Evolutionary conservation across 2,888 invertebrate species (phyloP).

Genomic region (Rotaria socialis): DNA sequence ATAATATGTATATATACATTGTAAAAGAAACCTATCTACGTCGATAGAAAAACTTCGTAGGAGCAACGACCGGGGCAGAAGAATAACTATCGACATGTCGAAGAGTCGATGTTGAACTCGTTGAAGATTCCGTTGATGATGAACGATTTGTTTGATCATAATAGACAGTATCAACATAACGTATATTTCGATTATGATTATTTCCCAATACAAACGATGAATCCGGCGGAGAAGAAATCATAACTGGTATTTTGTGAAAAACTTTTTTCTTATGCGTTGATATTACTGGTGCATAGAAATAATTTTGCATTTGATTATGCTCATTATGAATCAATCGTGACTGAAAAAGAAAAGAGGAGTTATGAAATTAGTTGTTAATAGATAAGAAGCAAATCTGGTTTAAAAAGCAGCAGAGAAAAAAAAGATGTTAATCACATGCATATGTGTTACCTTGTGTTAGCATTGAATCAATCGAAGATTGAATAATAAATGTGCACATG

Average conservation of each 20-base stretch:
- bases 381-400: too few species aligned
- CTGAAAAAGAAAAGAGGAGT: background rate
- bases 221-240: background rate
- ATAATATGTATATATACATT: constrained; percentile 4
- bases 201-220: background rate
- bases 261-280: background rate
- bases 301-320: background rate
- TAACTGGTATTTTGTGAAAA: background rate
- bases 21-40: constrained; percentile 23
- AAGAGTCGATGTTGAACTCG: constrained; percentile 28
- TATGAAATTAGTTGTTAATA: too few species aligned
- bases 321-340: background rate
- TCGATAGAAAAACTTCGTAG: constrained; percentile 12
- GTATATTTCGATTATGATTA: background rate
- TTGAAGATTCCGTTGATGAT: constrained; percentile 13
- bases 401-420: too few species aligned
- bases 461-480: background rate
- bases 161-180: background rate
- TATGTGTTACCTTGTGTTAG: background rate
- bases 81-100: background rate
- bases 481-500: background rate
- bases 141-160: constrained; percentile 4
- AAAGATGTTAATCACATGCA: background rate
- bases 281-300: background rate
- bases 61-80: background rate